Base-by-base conservation (phyloP, 2,888 invertebrate genomes). In the Leucozona laternaria region DNA sequence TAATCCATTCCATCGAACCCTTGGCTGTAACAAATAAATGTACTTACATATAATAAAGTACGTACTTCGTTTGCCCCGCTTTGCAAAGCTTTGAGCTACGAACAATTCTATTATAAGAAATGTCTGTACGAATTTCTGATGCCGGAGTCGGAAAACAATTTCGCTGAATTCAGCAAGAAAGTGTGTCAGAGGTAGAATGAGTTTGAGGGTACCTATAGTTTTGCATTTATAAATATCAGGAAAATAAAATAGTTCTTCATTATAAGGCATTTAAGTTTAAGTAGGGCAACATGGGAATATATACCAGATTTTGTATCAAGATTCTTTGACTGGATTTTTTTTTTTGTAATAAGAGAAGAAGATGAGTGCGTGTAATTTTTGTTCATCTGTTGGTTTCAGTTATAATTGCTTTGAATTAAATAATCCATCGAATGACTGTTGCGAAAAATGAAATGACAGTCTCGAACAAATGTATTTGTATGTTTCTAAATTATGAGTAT, bases 111-210 rank as follows among this genome's bases (percentile, higher is more conserved):
- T 57, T 55, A 17, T 7, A 31, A 31, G 1, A 66, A 64, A 37
- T 43, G 4, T 53, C 43, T 53, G 43, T 31, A 55, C 62, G 31
- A 66, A 20, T 43, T 62, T 50, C 50, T 17, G 57, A n/a, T 57
- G 17, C 11, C 13, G 25, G 15, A 40, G 45, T 57, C 13, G 57
- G 28, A 68, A 76, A 77, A 58, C 48, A 31, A 68, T 68, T 48
- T 58, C 25, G 37, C 48, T 68, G 58, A 50, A 37, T 68, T 58
- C 50, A 37, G 5, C 45, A 66, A 50, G 34, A 68, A 77, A 40
- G 57, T 77, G n/a, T 77, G 58, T 76, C 76, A 66, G 57, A 31
- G 34, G 43, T 31, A 34, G 53, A 64, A 64, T 20, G 43, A 43
- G 60, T 34, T 31, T 31, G 28, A 43, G 34, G 31, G 22, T 28